Evolutionary conservation across 2,797 vertebrate genomes (phyloP).

Genomic region (Molossus molossus): DNA sequence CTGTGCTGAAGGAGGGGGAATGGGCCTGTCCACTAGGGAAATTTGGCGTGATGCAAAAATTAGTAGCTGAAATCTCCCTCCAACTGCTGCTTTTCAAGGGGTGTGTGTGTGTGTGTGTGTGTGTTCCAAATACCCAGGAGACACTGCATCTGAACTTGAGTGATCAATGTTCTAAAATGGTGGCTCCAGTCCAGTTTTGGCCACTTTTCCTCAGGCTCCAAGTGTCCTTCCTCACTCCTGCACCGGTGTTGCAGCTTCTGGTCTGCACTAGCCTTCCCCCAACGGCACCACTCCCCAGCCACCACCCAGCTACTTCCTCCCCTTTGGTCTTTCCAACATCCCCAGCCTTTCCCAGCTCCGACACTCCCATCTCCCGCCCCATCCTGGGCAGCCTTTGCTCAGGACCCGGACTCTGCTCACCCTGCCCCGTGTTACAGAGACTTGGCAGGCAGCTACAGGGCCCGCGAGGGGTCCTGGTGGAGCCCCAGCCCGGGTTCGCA

Average conservation of each 20-base stretch:
- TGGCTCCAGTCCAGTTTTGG: not conserved
- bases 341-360: not conserved
- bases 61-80: not conserved
- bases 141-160: slow-evolving; percentile 16
- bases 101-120: not conserved
- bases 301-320: not conserved
- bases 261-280: not conserved
- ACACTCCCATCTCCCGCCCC: not conserved
- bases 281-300: not conserved
- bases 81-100: slow-evolving; percentile 10
- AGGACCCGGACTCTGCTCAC: not conserved
- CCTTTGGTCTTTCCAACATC: no score
- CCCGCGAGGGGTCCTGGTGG: not conserved
- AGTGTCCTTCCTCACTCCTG: not conserved
- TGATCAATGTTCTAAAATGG: not conserved
- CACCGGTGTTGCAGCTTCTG: not conserved
- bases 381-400: not conserved
- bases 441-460: not conserved
- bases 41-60: not conserved
- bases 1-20: not conserved
- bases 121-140: not conserved
- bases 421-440: not conserved
- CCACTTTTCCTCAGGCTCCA: not conserved
- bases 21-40: not conserved
- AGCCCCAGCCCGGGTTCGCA: not conserved